phyloP scores from a whole-genome alignment of 2,888 invertebrate genomes.

The Micoletzkya japonica region DNA sequence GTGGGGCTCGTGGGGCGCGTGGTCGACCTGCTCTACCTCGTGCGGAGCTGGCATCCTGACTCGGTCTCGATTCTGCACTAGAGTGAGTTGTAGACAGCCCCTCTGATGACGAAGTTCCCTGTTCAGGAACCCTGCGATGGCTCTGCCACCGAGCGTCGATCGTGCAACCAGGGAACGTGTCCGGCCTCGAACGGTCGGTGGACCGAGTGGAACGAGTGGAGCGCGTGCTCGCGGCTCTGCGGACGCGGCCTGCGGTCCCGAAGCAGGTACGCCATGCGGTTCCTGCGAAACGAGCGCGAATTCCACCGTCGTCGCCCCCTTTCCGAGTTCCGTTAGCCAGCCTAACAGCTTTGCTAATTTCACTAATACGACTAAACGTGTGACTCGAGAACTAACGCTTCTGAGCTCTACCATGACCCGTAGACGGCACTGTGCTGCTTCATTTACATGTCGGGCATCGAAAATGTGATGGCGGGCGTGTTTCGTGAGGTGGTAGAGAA shows the following conservation, averaged over 20 bases:
- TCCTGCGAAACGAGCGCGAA: background rate
- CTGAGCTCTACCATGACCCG: too few species aligned
- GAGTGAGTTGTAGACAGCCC: constrained; percentile 34
- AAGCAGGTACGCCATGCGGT: constrained; percentile 39
- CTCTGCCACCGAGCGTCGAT: constrained; percentile 56
- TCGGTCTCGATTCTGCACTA: constrained; percentile 51
- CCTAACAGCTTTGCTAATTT: too few species aligned
- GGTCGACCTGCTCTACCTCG: constrained; percentile 55
- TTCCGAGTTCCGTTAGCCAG: too few species aligned
- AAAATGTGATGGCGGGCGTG: too few species aligned
- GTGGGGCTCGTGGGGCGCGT: constrained; percentile 57
- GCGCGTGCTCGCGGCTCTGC: constrained; percentile 55
- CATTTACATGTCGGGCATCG: background rate
- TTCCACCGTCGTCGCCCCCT: background rate
- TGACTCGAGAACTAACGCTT: too few species aligned
- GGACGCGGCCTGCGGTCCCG: constrained; percentile 57
- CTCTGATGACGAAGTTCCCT: background rate
- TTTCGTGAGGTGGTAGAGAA: too few species aligned
- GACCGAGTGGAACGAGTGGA: constrained; percentile 55
- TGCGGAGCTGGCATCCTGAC: constrained; percentile 61
- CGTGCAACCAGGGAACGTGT: constrained; percentile 57
- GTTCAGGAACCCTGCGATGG: constrained; percentile 62
- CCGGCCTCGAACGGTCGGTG: constrained; percentile 33
- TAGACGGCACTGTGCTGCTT: too few species aligned
- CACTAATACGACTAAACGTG: too few species aligned